Percentiles rank a stretch among this genome's conserved stretches.
These are phyloP conservation scores for Eulithis testata DNA, from an alignment of 2,888 invertebrate species.

Conservation along the genomic window DNA sequence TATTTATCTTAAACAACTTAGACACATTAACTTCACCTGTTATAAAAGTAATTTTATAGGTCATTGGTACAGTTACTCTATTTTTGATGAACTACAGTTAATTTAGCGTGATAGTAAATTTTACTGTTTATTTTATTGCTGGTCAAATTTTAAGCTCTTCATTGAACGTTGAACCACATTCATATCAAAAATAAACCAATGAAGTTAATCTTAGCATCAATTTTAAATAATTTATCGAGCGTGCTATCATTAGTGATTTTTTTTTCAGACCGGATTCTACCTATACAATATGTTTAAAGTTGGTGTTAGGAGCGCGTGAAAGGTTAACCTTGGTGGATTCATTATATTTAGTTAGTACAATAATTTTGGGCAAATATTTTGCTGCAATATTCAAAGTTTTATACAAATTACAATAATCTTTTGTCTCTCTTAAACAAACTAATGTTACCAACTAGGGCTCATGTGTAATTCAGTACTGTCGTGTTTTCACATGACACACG, in stretches of 20 bases:
- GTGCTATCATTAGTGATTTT: too few species aligned
- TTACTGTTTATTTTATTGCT: constrained; percentile 7
- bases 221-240: too few species aligned
- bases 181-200: background rate
- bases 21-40: constrained; percentile 1
- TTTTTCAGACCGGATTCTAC: too few species aligned
- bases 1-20: background rate
- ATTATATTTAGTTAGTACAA: too few species aligned
- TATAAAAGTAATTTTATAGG: background rate
- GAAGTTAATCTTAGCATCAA: too few species aligned
- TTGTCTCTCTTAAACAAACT: background rate
- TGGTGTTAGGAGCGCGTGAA: too few species aligned
- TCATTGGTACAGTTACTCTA: constrained; percentile 12
- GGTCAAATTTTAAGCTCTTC: background rate
- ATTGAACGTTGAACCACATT: background rate
- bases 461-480: constrained; percentile 29
- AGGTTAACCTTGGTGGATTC: too few species aligned
- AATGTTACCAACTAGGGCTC: background rate
- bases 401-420: too few species aligned
- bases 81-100: constrained; percentile 8
- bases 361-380: too few species aligned
- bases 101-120: constrained; percentile 18
- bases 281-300: too few species aligned
- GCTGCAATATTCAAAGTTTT: too few species aligned
- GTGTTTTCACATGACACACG: constrained; percentile 39